phyloP scores from a whole-genome alignment of 2,113 vertebrate species.

The Entelurus aequoreus region DNA sequence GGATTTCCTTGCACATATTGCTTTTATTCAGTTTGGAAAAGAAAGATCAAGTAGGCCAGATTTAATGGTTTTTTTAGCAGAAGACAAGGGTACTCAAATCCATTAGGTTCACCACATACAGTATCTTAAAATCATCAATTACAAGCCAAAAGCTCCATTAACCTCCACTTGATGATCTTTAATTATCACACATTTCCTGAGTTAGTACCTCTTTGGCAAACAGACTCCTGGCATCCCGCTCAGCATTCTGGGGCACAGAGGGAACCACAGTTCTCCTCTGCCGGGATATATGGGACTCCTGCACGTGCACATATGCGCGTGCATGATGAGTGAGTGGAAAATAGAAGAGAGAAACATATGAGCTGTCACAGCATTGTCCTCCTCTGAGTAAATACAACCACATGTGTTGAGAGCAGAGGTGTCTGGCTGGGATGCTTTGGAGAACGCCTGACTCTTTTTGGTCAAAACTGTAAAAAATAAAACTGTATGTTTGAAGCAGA shows the following conservation, averaged over 20 bases:
- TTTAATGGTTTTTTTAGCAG: conserved; percentile 27
- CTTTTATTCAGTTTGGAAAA: conserved; percentile 15
- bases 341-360: conserved; percentile 6
- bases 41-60: conserved; percentile 1
- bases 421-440: conserved; percentile 11
- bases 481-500: background rate
- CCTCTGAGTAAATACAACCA: conserved; percentile 36
- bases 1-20: conserved; percentile 1
- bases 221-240: conserved; percentile 84
- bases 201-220: conserved; percentile 91
- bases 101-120: background rate
- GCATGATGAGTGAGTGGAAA: background rate
- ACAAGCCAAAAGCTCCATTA: background rate
- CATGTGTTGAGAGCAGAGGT: conserved; percentile 29
- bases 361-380: conserved; percentile 15
- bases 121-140: background rate
- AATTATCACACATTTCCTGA: background rate
- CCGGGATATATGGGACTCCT: conserved; percentile 82
- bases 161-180: background rate
- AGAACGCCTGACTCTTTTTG: background rate
- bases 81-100: conserved; percentile 20
- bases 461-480: background rate
- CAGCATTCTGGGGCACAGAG: conserved; percentile 88
- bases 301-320: conserved; percentile 3
- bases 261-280: conserved; percentile 85